Conservation (phyloP, 2,797 vertebrate species). For the Tympanoctomys barrerae region DNA sequence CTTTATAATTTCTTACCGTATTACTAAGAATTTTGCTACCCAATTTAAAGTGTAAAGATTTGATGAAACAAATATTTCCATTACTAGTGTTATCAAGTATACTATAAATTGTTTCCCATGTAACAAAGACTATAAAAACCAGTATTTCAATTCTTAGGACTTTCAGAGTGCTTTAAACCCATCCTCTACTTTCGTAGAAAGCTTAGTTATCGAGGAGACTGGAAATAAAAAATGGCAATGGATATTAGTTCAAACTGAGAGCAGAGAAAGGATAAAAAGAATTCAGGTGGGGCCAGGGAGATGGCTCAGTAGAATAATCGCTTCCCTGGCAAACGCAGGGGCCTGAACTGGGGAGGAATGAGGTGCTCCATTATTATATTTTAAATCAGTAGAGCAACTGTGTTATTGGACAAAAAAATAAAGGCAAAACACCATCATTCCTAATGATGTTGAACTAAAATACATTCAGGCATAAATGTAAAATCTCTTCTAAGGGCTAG, state of each 20-base stretch:
- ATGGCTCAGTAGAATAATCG: too few species aligned
- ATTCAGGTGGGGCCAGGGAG: neutral
- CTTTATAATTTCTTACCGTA: conserved; percentile 20
- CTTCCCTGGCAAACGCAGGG: too few species aligned
- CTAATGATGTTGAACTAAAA: neutral
- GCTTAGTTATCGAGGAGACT: conserved; percentile 6
- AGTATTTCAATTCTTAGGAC: neutral
- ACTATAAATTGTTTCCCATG: neutral
- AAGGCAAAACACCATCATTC: conserved; percentile 9
- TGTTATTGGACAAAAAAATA: neutral
- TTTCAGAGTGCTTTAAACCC: neutral
- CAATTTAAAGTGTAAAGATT: neutral
- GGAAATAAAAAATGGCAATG: conserved; percentile 2
- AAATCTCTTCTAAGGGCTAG: neutral
- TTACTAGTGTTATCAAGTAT: neutral
- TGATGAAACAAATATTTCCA: conserved; percentile 35
- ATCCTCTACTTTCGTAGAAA: conserved; percentile 23
- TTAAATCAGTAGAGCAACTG: neutral
- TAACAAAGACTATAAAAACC: neutral
- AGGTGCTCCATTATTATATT: neutral
- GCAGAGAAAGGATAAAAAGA: neutral
- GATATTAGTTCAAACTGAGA: neutral
- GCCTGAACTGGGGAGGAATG: too few species aligned
- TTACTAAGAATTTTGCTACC: conserved; percentile 14
- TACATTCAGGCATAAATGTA: conserved; percentile 13